Base-by-base conservation (phyloP, 2,797 vertebrate species). In the Eutrigla gurnardus region DNA sequence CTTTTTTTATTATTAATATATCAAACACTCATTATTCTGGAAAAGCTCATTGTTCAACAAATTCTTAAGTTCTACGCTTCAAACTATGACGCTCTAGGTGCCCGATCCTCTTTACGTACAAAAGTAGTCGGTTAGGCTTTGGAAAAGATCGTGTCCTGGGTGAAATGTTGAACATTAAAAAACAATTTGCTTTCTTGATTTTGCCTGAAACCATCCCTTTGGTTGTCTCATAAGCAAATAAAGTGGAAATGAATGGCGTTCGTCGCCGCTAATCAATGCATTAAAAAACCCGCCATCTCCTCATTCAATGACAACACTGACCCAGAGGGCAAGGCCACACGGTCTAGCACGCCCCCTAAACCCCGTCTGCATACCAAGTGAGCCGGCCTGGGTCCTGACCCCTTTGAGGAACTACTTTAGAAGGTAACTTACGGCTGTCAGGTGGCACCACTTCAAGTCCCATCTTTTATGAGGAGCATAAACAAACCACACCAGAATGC, bases 351-450 rank as follows among this genome's bases (percentile, higher is more conserved):
- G 80, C 67, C 65, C 72, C 60, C 78, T 73, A 70, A 59, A 7
- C 52, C 35, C 17, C 9, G 63, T 57, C 60, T 33, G 61, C 81
- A 80, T 80, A 66, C 53, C 55, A 47, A 67, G 25, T 60, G 7
- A 71, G 70, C 61, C 40, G 14, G 46, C 45, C 1, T 2, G 12
- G 80, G 75, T n/a, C 66, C 63, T 67, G 69, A 86, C 65, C 78
- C 43, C 4, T 70, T 71, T 36, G 14, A 46, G 54, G 49, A 77
- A 64, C 42, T 5, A 15, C 45, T 62, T 67, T 32, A 14, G 25
- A 43, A 82, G 46, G 33, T 52, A 36, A 32, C 36, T 55, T 7
- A 5, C 75, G 80, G 69, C 77, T 78, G 76, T 79, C 76, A 61
- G 45, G 65, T 37, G 70, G 53, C n/a, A 45, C 43, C 49, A 5